A percentile compares a stretch with the other conserved stretches of the same genome.
phyloP scores from a whole-genome alignment of 2,888 invertebrate species.

The Rhopalosiphum nymphaeae region DNA sequence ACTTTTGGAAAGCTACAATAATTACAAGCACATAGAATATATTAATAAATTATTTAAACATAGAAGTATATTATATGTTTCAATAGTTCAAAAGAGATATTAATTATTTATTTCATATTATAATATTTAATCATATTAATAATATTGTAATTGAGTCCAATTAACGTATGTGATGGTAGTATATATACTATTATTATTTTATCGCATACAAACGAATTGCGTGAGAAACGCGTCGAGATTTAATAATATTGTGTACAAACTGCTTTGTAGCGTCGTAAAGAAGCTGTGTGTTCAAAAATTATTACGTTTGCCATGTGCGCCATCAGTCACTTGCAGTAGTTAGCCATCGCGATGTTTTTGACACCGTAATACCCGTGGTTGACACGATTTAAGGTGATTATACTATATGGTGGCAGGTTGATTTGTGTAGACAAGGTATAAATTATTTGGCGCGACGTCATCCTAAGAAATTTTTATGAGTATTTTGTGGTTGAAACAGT shows the following conservation, averaged over 20 bases:
- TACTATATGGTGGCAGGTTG: not conserved
- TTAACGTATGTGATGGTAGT: no score
- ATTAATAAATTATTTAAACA: no score
- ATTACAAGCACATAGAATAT: not conserved
- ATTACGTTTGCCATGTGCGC: conserved; percentile 1
- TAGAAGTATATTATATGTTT: not conserved
- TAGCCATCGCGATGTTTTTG: not conserved
- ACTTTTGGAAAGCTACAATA: not conserved
- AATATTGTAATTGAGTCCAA: not conserved
- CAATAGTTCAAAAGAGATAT: no score
- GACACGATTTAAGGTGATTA: not conserved
- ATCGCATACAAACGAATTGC: not conserved
- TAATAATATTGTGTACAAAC: not conserved
- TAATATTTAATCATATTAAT: no score
- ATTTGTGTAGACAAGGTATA: not conserved
- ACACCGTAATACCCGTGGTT: conserved; percentile 25
- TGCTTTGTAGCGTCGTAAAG: not conserved
- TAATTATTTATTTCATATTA: no score
- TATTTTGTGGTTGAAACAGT: not conserved
- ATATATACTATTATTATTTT: no score
- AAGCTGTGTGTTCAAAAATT: not conserved
- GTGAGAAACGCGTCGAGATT: not conserved
- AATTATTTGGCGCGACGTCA: not conserved
- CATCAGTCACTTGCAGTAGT: conserved; percentile 20
- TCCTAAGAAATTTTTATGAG: not conserved